Base-by-base conservation (phyloP, 2,797 vertebrate species). In the Hoplostethus mediterraneus region DNA sequence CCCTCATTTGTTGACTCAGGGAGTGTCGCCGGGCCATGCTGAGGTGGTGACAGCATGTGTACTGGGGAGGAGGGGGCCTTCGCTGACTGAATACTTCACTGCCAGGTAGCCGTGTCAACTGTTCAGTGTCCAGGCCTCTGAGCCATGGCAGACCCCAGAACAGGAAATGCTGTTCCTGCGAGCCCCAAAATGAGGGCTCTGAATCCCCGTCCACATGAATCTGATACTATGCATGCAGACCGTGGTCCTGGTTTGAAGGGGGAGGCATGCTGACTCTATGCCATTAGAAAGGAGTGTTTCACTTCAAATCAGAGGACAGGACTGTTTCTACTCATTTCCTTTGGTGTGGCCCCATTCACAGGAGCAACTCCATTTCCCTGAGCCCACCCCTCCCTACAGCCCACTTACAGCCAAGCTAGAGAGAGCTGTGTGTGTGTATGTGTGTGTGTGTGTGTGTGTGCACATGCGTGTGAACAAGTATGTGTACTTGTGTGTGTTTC, bases 1-100 rank as follows among this genome's bases (percentile, higher is more conserved):
- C 89, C 90, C 90, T 92, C 90, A 89, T 91, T 90, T 92, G 89
- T 95, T 94, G 92, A 93, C 91, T 90, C 90, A 92, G 91, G 92
- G 93, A 93, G 93, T 94, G 94, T 93, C 91, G 81, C 92, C 84
- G 83, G 87, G 86, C 88, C 88, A 86, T 81, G 90, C 87, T 90
- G 90, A 90, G 90, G 93, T 90, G 91, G 92, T 92, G 93, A 93
- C 89, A 92, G 84, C 84, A 84, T 87, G 83, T 87, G 84, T 80
- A 57, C 86, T 45, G 78, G 69, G 74, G 73, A 84, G 73, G 79
- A 66, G 79, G 85, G 74, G 82, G 80, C 51, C 65, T 54, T 63
- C 25, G 61, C 82, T 85, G 87, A 86, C 87, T 86, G 85, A 92
- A 90, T 77, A 82, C 83, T 87, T 89, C 82, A 75, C 79, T 90